phyloP scores from a whole-genome alignment of 2,113 vertebrate genomes.

The Casuarius casuarius region DNA sequence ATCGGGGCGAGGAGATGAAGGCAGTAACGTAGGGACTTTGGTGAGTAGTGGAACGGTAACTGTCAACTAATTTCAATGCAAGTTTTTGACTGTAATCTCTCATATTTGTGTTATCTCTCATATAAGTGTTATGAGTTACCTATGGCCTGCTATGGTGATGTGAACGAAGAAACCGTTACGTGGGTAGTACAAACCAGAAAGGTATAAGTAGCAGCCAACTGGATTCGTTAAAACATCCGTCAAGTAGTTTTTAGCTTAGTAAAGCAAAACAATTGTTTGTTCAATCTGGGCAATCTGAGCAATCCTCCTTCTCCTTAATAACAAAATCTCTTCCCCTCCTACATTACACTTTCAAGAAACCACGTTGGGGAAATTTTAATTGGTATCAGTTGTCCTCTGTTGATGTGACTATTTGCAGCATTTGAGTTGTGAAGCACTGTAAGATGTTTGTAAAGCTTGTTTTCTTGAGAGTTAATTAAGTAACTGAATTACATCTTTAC shows the following conservation, averaged over 20 bases:
- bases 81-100: not conserved
- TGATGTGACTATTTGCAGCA: not conserved
- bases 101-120: not conserved
- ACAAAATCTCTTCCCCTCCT: not conserved
- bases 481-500: not conserved
- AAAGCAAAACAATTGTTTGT: conserved; percentile 9
- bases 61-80: fast-evolving
- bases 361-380: not conserved
- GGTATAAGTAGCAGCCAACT: not conserved
- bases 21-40: not conserved
- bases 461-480: not conserved
- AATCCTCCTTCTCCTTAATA: not conserved
- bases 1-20: not conserved
- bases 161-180: not conserved
- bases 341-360: not conserved
- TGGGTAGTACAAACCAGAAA: not conserved
- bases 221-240: not conserved
- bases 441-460: not conserved
- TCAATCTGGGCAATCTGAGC: not conserved
- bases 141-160: not conserved
- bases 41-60: not conserved
- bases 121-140: not conserved
- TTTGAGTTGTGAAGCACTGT: not conserved
- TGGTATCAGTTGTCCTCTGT: not conserved
- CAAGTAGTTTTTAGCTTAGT: not conserved